A percentile compares a stretch with the other conserved stretches of the same genome.
These are phyloP conservation scores for Lepidocyrtinus sp. DNA, from an alignment of 2,888 invertebrate species.

Conservation along the genomic window DNA sequence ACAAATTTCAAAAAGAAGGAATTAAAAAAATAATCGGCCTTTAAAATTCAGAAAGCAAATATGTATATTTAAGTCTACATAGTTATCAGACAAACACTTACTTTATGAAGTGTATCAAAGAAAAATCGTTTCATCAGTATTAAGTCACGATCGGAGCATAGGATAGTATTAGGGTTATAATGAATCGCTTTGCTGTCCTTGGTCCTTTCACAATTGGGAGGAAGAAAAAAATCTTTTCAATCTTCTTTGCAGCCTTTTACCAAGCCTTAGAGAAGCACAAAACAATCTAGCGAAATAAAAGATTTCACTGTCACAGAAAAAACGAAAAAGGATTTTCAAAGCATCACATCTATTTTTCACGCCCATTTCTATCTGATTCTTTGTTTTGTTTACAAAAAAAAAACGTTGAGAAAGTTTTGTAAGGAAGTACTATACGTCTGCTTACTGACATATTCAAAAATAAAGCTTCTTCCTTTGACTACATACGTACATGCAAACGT, in stretches of 20 bases:
- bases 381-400: conserved; percentile 15
- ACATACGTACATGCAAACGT: conserved; percentile 7
- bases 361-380: conserved; percentile 12
- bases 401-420: neutral
- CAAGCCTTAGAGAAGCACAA: neutral
- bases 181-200: conserved; percentile 32
- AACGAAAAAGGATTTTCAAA: neutral
- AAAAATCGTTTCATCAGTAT: conserved; percentile 10
- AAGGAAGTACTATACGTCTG: neutral
- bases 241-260: conserved; percentile 11
- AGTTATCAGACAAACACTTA: no score
- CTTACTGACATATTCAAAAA: neutral
- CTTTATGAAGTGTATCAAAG: no score
- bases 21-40: no score
- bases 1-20: no score
- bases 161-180: conserved; percentile 50
- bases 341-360: conserved; percentile 12
- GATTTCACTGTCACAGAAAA: neutral
- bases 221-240: conserved; percentile 9
- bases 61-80: no score
- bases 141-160: conserved; percentile 44
- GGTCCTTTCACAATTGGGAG: neutral
- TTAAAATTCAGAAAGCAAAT: no score
- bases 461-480: neutral
- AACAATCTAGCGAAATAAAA: neutral